Conservation (phyloP, 2,888 invertebrate genomes). For the Lissonota sp. region DNA sequence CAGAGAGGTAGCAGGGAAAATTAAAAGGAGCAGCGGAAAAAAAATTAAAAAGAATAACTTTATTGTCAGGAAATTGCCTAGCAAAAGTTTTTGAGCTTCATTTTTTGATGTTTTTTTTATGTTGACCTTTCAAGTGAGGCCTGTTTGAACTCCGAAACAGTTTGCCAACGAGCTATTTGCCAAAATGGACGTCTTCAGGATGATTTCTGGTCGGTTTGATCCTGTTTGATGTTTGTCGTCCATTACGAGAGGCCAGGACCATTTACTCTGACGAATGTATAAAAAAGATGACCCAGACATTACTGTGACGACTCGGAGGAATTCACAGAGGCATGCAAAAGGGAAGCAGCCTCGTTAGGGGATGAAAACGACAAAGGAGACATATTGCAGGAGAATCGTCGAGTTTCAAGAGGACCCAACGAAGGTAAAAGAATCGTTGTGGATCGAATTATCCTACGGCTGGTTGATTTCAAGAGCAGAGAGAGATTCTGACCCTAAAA, state of each 20-base stretch:
- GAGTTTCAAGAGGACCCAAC: constrained; percentile 43
- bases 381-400: constrained; percentile 28
- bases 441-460: constrained; percentile 56
- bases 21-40: constrained; percentile 3
- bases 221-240: constrained; percentile 4
- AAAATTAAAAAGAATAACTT: constrained; percentile 11
- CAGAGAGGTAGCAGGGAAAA: constrained; percentile 26
- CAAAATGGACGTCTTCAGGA: not conserved
- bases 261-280: no score
- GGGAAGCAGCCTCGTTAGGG: constrained; percentile 28
- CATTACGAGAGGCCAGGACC: constrained; percentile 14
- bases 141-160: no score
- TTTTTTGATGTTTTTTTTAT: constrained; percentile 50
- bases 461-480: constrained; percentile 38
- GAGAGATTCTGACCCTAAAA: not conserved
- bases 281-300: constrained; percentile 12
- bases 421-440: constrained; percentile 19
- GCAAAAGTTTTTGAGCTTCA: constrained; percentile 44
- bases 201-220: not conserved
- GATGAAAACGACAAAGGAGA: constrained; percentile 40
- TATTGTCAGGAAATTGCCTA: constrained; percentile 52
- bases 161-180: no score
- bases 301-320: constrained; percentile 66
- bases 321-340: constrained; percentile 14
- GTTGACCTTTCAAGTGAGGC: no score